Base-by-base conservation (phyloP, 1,140 invertebrate genomes). In the Hylaeus volcanicus region DNA sequence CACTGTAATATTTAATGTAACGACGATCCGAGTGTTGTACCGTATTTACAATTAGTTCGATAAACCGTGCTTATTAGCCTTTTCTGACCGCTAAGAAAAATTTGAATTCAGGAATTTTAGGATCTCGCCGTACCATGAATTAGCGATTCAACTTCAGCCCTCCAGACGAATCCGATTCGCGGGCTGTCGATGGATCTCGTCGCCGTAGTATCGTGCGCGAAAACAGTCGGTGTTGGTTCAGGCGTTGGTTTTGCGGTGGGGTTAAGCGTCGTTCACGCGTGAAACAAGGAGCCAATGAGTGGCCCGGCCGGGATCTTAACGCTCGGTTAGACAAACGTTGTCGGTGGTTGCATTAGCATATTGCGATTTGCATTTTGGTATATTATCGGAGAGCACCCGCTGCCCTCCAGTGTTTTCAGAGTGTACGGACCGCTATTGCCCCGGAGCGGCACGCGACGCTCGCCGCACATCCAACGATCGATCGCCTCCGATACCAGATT, bases 231-330 rank as follows among this genome's bases (percentile, higher is more conserved):
- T 91, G 90, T 91, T 91, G 87, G 87, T 91, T 90, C 88, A 90
- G 89, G 85, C 86, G 88, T 88, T 89, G 88, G 84, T 89, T 73
- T 79, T 89, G 88, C 86, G 82, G 83, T 79, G 88, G 89, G 89
- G 51, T 91, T 90, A 88, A 84, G 87, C 85, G 86, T 87, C 89
- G 88, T 87, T 91, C 90, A 88, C 89, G 89, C 88, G 87, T 91
- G 88, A 91, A 91, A 91, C 90, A 91, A 89, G 84, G 85, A 90
- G 86, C 83, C 86, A 84, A 66, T 76, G 75, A 71, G 80, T 81
- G 78, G 60, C 66, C 84, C 39, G 60, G 61, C 61, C 80, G 74
- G 80, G 85, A 86, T 86, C 85, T 86, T 86, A 86, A 86, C 84
- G 85, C 85, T 86, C 85, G 85, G 85, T 88, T 87, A 74, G 86